phyloP scores from a whole-genome alignment of 2,797 vertebrate genomes.

The Cyprinella venusta region DNA sequence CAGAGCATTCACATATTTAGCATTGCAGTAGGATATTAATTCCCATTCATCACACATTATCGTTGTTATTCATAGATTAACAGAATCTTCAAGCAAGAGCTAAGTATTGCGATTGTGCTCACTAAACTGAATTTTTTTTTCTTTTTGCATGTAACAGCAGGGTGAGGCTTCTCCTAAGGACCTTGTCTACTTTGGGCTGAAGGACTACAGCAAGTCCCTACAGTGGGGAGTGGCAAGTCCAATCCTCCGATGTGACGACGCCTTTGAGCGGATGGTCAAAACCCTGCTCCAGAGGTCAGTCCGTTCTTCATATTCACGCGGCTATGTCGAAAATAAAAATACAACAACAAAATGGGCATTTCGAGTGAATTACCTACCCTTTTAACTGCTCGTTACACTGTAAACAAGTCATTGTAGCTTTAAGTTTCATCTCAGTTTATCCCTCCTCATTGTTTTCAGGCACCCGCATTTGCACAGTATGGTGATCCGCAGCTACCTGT shows the following conservation, averaged over 20 bases:
- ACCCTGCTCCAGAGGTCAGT: conserved; percentile 91
- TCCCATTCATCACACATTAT: not conserved
- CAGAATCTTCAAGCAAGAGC: not conserved
- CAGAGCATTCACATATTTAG: not conserved
- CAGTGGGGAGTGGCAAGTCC: conserved; percentile 97
- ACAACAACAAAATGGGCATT: not conserved
- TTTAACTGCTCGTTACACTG: not conserved
- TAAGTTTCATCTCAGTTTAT: too few species aligned
- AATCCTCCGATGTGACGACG: conserved; percentile 93
- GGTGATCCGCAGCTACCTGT: conserved; percentile 97
- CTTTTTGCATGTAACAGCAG: conserved; percentile 70
- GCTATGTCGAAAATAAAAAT: not conserved
- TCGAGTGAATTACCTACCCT: not conserved
- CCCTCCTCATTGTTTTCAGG: conserved; percentile 71
- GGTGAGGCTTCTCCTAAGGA: conserved; percentile 80
- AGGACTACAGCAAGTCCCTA: conserved; percentile 92
- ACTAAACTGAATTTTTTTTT: not conserved
- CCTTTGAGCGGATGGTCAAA: conserved; percentile 97
- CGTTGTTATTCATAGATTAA: not conserved
- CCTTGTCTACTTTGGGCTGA: conserved; percentile 92
- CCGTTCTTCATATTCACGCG: not conserved
- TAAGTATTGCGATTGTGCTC: not conserved
- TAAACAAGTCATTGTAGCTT: not conserved
- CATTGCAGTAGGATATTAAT: not conserved
- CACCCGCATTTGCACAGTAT: conserved; percentile 96